A percentile compares a stretch with the other conserved stretches of the same genome.
These are phyloP conservation scores for Agrotis segetum DNA, from an alignment of 2,888 invertebrate genomes.

Conservation along the genomic window DNA sequence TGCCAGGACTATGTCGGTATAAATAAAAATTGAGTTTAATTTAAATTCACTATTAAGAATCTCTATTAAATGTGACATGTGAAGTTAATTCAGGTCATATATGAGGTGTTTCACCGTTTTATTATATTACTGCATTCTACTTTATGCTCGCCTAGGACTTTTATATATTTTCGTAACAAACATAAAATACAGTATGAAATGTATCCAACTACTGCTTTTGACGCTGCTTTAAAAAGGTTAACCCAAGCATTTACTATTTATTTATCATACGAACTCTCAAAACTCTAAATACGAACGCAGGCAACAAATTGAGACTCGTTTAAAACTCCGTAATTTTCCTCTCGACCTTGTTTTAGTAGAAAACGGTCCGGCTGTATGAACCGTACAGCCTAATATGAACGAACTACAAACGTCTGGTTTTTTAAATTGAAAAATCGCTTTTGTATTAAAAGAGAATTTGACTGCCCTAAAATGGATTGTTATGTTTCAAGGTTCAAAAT, in stretches of 20 bases:
- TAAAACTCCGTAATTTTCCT: conserved; percentile 51
- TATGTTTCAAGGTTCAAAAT: too few species aligned
- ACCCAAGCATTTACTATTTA: not conserved
- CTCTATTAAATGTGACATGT: too few species aligned
- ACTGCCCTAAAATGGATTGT: too few species aligned
- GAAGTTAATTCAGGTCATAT: not conserved
- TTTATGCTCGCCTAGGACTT: not conserved
- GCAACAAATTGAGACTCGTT: conserved; percentile 40
- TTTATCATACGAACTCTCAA: not conserved
- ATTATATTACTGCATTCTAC: not conserved
- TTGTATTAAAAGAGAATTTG: too few species aligned
- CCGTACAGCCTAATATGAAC: conserved; percentile 9
- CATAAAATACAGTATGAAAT: not conserved
- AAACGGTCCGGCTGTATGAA: conserved; percentile 26
- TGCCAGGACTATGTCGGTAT: too few species aligned
- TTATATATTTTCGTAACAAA: not conserved
- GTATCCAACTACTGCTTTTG: not conserved
- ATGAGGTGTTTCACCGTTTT: too few species aligned
- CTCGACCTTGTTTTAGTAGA: conserved; percentile 54
- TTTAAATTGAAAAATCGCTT: too few species aligned
- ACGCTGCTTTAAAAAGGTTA: not conserved
- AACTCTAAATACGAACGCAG: conserved; percentile 30
- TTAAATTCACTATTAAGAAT: too few species aligned
- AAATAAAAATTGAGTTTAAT: too few species aligned
- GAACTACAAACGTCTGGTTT: not conserved